Evolutionary conservation across 2,113 vertebrate species (phyloP).

Genomic region (Toxostoma redivivum): DNA sequence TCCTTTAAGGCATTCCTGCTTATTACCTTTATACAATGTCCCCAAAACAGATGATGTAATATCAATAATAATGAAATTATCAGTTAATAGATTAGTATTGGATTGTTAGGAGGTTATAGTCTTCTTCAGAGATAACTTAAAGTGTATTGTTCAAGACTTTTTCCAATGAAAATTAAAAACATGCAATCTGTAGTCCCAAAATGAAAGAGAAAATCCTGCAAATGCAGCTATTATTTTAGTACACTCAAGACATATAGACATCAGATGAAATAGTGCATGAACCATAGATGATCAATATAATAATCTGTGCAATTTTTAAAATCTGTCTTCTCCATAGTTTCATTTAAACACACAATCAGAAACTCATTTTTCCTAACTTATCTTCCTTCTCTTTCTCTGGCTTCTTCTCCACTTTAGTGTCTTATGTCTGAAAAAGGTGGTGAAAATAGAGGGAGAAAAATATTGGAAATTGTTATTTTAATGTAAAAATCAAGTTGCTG

Average conservation of each 20-base stretch:
- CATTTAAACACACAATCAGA: neutral
- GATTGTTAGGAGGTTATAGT: constrained; percentile 52
- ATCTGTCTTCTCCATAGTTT: neutral
- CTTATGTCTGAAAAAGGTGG: neutral
- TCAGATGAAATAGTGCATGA: neutral
- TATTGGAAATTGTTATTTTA: neutral
- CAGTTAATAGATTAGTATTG: constrained; percentile 67
- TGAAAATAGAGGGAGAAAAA: neutral
- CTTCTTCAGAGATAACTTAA: constrained; percentile 36
- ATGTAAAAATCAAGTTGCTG: neutral
- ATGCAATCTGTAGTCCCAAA: neutral
- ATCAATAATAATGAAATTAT: constrained; percentile 69
- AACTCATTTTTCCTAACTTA: neutral
- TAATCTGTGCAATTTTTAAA: neutral
- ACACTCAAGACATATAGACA: neutral
- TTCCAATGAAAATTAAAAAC: constrained; percentile 54
- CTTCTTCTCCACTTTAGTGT: neutral
- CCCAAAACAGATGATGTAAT: constrained; percentile 57
- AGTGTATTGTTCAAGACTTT: constrained; percentile 37
- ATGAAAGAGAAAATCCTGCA: constrained; percentile 18
- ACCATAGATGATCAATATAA: neutral
- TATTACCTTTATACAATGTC: constrained; percentile 9
- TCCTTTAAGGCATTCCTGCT: neutral
- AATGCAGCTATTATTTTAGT: neutral
- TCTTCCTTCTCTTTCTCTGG: neutral